phyloP scores from a whole-genome alignment of 2,113 vertebrate species.

The Bettongia penicillata region DNA sequence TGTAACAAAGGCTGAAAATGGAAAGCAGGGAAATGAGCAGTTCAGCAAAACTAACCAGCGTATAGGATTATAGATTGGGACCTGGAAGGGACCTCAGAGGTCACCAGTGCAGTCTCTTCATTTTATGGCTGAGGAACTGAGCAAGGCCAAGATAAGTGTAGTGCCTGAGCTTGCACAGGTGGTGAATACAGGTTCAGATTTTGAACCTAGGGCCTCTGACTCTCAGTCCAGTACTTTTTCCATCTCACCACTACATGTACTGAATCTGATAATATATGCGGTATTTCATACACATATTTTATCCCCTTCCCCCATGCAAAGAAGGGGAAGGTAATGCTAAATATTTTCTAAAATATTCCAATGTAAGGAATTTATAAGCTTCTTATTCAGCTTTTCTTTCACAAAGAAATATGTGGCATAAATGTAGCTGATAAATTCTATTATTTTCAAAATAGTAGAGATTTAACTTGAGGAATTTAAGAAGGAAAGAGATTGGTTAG shows the following conservation, averaged over 20 bases:
- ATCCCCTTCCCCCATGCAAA: not conserved
- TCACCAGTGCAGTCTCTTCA: not conserved
- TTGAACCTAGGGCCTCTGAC: not conserved
- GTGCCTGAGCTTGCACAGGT: not conserved
- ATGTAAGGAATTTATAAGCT: not conserved
- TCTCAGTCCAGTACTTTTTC: not conserved
- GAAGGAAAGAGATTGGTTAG: not conserved
- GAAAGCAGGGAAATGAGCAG: not conserved
- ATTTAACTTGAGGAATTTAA: conserved; percentile 4
- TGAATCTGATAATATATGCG: not conserved
- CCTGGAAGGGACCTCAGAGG: not conserved
- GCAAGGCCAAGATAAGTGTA: not conserved
- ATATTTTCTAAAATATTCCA: not conserved
- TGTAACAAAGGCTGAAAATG: not conserved
- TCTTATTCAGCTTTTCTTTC: not conserved
- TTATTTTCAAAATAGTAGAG: conserved; percentile 5
- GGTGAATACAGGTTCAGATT: not conserved
- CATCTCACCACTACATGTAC: not conserved
- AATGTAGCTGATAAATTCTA: not conserved
- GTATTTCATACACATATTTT: not conserved
- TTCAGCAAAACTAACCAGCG: not conserved
- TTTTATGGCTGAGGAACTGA: not conserved
- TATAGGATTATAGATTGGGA: not conserved
- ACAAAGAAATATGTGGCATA: not conserved
- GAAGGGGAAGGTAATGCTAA: not conserved